phyloP scores from a whole-genome alignment of 2,113 vertebrate species.

The Arenaria interpres region DNA sequence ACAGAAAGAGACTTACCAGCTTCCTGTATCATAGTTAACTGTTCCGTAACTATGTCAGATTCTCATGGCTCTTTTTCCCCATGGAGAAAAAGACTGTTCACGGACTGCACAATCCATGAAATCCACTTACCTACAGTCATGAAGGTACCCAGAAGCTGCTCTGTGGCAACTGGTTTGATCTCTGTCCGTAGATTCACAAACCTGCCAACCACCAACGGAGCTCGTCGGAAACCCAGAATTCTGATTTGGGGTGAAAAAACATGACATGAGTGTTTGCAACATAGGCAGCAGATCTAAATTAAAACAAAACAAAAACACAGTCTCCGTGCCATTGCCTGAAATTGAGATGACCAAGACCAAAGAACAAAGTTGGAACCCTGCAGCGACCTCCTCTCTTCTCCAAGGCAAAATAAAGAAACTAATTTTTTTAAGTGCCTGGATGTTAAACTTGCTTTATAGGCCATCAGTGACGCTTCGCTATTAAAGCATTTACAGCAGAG shows the following conservation, averaged over 20 bases:
- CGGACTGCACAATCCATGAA: neutral
- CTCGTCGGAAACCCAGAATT: slow-evolving; percentile 94
- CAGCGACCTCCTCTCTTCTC: neutral
- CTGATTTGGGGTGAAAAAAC: slow-evolving; percentile 65
- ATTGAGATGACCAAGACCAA: neutral
- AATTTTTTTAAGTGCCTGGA: neutral
- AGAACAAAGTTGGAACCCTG: neutral
- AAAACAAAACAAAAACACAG: neutral
- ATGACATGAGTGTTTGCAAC: neutral
- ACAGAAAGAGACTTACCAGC: neutral
- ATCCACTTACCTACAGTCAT: slow-evolving; percentile 85
- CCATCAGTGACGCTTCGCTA: neutral
- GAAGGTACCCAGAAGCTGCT: slow-evolving; percentile 95
- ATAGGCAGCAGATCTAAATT: neutral
- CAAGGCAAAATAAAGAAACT: neutral
- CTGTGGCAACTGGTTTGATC: slow-evolving; percentile 94
- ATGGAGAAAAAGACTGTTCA: too few species aligned
- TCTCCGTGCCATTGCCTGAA: neutral
- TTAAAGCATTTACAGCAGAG: neutral
- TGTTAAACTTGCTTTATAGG: neutral
- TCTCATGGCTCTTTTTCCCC: neutral
- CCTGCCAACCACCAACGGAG: slow-evolving; percentile 92
- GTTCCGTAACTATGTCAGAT: neutral
- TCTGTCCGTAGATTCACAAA: slow-evolving; percentile 92
- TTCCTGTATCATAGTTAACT: neutral